These are phyloP conservation scores for Paracanthobrama guichenoti DNA, from an alignment of 2,113 vertebrate genomes.

Conservation along the genomic window DNA sequence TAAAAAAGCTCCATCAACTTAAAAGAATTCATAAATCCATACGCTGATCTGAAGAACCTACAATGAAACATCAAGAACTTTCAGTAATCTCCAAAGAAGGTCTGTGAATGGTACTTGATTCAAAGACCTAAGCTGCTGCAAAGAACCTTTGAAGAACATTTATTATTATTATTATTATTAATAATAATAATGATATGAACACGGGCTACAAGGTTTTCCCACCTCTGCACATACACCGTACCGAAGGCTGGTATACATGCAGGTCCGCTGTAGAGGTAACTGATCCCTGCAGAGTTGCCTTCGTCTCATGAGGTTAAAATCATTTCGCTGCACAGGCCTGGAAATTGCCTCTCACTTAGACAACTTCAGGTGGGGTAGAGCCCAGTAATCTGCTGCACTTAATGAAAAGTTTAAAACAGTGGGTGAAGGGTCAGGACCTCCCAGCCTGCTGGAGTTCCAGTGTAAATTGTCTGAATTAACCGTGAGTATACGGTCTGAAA, in stretches of 20 bases:
- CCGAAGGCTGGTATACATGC: constrained; percentile 16
- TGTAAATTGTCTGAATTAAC: constrained; percentile 68
- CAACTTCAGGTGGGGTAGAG: constrained; percentile 52
- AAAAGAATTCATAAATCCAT: not conserved
- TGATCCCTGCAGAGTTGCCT: constrained; percentile 49
- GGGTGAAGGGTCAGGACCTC: constrained; percentile 61
- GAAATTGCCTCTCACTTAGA: constrained; percentile 59
- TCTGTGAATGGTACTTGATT: not conserved
- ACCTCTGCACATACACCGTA: constrained; percentile 3
- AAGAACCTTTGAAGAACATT: not conserved
- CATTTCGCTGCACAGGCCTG: constrained; percentile 49
- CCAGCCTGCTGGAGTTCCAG: constrained; percentile 49
- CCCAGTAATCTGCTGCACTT: constrained; percentile 60
- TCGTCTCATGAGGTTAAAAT: constrained; percentile 55
- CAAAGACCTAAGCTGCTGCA: not conserved
- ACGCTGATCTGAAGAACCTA: not conserved
- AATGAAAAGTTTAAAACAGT: constrained; percentile 65
- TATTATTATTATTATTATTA: not conserved
- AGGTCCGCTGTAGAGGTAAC: constrained; percentile 22
- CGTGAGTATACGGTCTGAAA: constrained; percentile 58
- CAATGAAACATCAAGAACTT: not conserved
- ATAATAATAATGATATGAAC: not conserved
- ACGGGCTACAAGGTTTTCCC: not conserved
- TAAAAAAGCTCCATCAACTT: not conserved
- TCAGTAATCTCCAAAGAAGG: not conserved